phyloP scores from a whole-genome alignment of 2,113 vertebrate genomes.

The Trogon melanurus region DNA sequence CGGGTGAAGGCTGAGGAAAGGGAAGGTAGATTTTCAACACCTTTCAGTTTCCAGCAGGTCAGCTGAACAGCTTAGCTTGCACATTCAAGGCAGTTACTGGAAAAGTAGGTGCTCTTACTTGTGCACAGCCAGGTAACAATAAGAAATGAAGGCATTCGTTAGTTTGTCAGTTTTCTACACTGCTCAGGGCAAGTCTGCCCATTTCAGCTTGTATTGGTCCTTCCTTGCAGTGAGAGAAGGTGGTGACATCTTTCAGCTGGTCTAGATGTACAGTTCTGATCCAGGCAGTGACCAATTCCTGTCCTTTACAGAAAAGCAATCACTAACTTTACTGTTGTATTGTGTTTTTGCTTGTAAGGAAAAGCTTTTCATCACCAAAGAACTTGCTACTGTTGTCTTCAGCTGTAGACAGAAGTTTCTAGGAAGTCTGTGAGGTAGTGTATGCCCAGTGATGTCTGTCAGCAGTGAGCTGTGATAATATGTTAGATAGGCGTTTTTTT shows the following conservation, averaged over 20 bases:
- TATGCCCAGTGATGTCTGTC: rapidly evolving
- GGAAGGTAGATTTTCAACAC: neutral
- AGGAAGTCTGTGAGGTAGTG: neutral
- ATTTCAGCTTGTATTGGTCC: neutral
- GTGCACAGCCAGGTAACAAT: neutral
- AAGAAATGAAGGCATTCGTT: neutral
- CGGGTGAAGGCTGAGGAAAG: neutral
- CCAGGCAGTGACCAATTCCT: neutral
- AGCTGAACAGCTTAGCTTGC: neutral
- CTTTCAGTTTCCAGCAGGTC: neutral
- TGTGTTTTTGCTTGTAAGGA: neutral
- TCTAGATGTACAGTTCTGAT: neutral
- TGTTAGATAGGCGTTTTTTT: neutral
- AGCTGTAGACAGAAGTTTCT: neutral
- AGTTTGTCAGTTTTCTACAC: neutral
- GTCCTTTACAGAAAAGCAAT: neutral
- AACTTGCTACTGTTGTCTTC: neutral
- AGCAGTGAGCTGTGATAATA: neutral
- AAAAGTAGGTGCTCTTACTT: neutral
- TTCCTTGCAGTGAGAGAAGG: neutral
- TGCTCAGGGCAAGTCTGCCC: neutral
- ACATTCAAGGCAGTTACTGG: neutral
- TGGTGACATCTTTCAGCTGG: neutral
- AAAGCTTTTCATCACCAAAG: neutral
- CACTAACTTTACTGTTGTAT: rapidly evolving